Base-by-base conservation (phyloP, 2,888 invertebrate species). In the Xestia c-nigrum region DNA sequence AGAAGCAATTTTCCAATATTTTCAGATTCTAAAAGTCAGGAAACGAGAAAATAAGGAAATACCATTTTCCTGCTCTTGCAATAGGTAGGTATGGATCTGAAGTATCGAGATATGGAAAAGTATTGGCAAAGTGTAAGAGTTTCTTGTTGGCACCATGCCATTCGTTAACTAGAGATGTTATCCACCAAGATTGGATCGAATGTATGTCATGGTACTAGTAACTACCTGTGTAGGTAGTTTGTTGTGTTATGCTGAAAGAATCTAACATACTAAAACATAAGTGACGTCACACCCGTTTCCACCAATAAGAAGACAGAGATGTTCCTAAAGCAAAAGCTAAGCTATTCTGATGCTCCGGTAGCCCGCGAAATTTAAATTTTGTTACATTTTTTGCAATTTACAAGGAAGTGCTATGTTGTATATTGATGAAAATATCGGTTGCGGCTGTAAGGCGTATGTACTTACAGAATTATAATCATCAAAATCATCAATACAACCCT, bases 61-160 rank as follows among this genome's bases (percentile, higher is more conserved):
- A 47, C 1, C 5, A 46, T 55, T 59, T 50, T n/a, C 12, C 3
- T 57, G 47, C 16, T 21, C n/a, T 46, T 64, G 46, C 16, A 40
- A 64, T 47, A 63, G 10, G 16, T 57, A 66, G 31, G 38, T 21
- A 57, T 47, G 64, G 38, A 65, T 10, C 38, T 19, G 40, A 7
- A 64, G 55, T 50, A 77, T 70, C 46, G 55, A 75, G 52, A 72
- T 83, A 70, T 70, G 31, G 55, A 38, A 38, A 70, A 75, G 52
- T 73, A 82, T 83, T 79, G 82, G 79, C 79, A 76, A 67, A 63
- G 64, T 79, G 57, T 59, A 64, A 69, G 69, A 66, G 72, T 72
- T 80, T 83, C 69, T 71, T 76, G 59, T 76, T 83, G 83, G 80
- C 83, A 74, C 52, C 14, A 9, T 38, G 83, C 83, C 83, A 83